These are phyloP conservation scores for Axis porcinus DNA, from an alignment of 2,113 vertebrate genomes.

Conservation along the genomic window DNA sequence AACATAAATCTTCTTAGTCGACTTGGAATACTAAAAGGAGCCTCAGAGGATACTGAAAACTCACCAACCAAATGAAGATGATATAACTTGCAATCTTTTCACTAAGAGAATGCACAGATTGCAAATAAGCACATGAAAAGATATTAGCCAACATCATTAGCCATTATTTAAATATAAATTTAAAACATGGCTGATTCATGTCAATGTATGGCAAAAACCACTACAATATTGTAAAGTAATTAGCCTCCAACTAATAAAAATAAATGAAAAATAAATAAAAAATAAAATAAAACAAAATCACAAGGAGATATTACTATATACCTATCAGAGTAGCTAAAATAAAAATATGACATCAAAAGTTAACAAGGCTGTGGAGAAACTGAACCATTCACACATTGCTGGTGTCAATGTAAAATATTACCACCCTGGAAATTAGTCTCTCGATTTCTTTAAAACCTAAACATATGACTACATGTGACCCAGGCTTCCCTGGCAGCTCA, in stretches of 20 bases:
- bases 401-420: not conserved
- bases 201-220: no score
- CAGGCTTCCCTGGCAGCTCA: not conserved
- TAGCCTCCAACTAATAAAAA: no score
- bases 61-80: not conserved
- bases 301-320: not conserved
- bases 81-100: not conserved
- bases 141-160: not conserved
- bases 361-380: not conserved
- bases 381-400: not conserved
- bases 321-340: not conserved
- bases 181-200: no score
- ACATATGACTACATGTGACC: not conserved
- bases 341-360: not conserved
- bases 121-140: not conserved
- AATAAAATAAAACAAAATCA: not conserved
- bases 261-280: no score
- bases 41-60: not conserved
- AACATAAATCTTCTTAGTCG: not conserved
- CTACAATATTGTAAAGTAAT: no score
- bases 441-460: not conserved
- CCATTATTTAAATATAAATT: not conserved
- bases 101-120: not conserved
- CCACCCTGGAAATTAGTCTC: not conserved
- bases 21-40: not conserved